A percentile compares a stretch with the other conserved stretches of the same genome.
Evolutionary conservation across 2,888 invertebrate genomes (phyloP).

Genomic region (Podotricha telesiphe): DNA sequence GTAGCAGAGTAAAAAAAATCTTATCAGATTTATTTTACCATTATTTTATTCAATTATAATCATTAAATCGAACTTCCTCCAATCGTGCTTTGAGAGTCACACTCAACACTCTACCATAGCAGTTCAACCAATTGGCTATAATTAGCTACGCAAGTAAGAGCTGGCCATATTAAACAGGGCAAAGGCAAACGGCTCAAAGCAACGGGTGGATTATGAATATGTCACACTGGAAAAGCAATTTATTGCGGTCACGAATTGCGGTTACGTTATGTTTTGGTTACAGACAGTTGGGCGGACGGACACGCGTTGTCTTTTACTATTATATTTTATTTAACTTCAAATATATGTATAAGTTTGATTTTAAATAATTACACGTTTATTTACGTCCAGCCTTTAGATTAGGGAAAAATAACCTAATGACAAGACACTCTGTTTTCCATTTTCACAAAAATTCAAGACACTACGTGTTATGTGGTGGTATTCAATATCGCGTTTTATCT

Average conservation of each 20-base stretch:
- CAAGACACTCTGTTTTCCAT: too few species aligned
- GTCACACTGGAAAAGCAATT: conserved; percentile 21
- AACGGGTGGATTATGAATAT: conserved; percentile 23
- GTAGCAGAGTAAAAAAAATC: too few species aligned
- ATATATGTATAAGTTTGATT: background rate
- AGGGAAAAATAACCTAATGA: too few species aligned
- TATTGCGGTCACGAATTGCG: conserved; percentile 27
- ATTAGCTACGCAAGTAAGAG: background rate
- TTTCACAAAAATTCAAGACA: too few species aligned
- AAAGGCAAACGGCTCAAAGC: conserved; percentile 4
- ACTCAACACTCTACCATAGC: background rate
- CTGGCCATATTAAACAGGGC: background rate
- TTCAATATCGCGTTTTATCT: too few species aligned
- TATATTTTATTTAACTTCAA: conserved; percentile 1
- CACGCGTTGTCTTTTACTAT: background rate
- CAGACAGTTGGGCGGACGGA: conserved; percentile 10
- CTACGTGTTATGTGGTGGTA: too few species aligned
- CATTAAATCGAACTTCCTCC: background rate
- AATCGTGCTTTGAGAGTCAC: too few species aligned
- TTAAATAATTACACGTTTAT: background rate
- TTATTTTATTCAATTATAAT: too few species aligned
- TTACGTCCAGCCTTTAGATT: too few species aligned
- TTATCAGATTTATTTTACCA: too few species aligned
- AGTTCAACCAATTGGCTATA: background rate
- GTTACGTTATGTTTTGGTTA: conserved; percentile 20